Conservation (phyloP, 2,797 vertebrate genomes). For the Aeoliscus strigatus region DNA sequence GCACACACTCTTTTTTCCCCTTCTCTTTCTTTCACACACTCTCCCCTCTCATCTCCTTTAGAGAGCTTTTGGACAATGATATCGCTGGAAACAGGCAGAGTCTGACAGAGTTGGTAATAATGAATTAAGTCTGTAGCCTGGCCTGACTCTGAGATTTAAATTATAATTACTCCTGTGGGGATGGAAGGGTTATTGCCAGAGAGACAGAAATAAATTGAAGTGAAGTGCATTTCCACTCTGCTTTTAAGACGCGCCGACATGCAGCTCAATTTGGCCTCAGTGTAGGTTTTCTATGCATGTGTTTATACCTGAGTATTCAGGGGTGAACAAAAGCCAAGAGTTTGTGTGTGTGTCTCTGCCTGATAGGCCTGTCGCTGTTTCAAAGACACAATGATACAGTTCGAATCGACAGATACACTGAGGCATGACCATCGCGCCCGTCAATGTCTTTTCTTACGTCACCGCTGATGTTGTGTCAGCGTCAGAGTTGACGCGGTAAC, state of each 20-base stretch:
- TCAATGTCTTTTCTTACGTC: no score
- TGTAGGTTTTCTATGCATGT: constrained; percentile 57
- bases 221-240: constrained; percentile 73
- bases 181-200: constrained; percentile 75
- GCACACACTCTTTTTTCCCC: constrained; percentile 18
- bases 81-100: constrained; percentile 73
- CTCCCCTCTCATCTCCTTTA: constrained; percentile 71
- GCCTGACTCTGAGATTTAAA: constrained; percentile 82
- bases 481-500: no score
- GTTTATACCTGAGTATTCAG: constrained; percentile 62
- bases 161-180: constrained; percentile 83
- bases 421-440: no score
- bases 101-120: constrained; percentile 74
- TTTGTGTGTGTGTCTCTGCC: constrained; percentile 9
- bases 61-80: constrained; percentile 75
- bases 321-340: constrained; percentile 45
- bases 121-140: constrained; percentile 79
- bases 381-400: no score
- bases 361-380: constrained; percentile 1
- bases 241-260: constrained; percentile 69
- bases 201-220: constrained; percentile 79
- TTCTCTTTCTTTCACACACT: constrained; percentile 48
- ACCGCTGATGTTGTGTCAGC: no score
- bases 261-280: constrained; percentile 62
- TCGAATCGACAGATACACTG: no score